A percentile compares a stretch with the other conserved stretches of the same genome.
phyloP scores from a whole-genome alignment of 2,888 invertebrate species.

The Prenolepis imparis region DNA sequence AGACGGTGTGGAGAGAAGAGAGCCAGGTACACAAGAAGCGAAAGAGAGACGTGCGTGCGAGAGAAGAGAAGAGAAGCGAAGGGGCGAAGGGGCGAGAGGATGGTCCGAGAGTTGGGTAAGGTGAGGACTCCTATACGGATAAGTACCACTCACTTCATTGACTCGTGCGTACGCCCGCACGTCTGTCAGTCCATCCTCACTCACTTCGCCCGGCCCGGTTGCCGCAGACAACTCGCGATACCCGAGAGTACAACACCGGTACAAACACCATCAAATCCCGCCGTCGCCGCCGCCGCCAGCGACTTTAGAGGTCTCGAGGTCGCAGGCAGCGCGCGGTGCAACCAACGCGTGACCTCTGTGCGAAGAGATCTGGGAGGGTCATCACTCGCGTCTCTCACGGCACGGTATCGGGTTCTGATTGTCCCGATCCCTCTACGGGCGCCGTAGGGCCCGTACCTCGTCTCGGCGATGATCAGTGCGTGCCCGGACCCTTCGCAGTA shows the following conservation, averaged over 20 bases:
- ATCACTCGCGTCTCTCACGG: slow-evolving; percentile 45
- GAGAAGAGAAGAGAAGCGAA: slow-evolving; percentile 54
- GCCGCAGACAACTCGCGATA: slow-evolving; percentile 46
- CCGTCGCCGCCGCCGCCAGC: slow-evolving; percentile 14
- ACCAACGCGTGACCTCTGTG: slow-evolving; percentile 52
- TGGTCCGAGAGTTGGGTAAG: slow-evolving; percentile 76
- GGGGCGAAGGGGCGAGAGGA: slow-evolving; percentile 64
- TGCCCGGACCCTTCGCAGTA: slow-evolving; percentile 9
- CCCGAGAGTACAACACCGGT: slow-evolving; percentile 36
- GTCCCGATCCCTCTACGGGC: slow-evolving; percentile 36
- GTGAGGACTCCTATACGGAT: slow-evolving; percentile 79
- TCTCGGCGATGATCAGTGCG: slow-evolving; percentile 46
- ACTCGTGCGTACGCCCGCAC: slow-evolving; percentile 81
- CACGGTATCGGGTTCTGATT: slow-evolving; percentile 48
- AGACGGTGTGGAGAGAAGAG: slow-evolving; percentile 65
- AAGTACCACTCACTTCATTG: slow-evolving; percentile 82
- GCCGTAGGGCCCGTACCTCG: slow-evolving; percentile 34
- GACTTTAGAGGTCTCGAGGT: slow-evolving; percentile 53
- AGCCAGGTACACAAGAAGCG: slow-evolving; percentile 37
- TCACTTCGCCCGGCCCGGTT: slow-evolving; percentile 64
- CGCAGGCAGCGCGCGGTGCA: slow-evolving; percentile 48
- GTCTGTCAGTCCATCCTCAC: slow-evolving; percentile 77
- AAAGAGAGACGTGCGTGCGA: slow-evolving; percentile 61
- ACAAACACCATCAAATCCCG: slow-evolving; percentile 29
- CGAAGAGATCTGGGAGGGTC: slow-evolving; percentile 40